Evolutionary conservation across 2,113 vertebrate genomes (phyloP).

Genomic region (Brachypteracias leptosomus): DNA sequence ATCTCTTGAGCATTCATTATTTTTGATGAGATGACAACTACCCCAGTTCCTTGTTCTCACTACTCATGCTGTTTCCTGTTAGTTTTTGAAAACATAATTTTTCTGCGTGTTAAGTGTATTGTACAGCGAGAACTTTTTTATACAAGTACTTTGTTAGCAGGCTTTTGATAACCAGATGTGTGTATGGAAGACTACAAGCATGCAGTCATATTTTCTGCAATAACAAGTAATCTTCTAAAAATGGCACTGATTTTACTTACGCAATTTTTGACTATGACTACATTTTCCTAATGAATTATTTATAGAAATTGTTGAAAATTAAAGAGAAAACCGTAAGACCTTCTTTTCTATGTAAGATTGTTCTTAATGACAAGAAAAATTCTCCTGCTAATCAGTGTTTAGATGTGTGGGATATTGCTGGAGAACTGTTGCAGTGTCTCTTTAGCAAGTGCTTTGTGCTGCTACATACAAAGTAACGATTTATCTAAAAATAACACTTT

Average conservation of each 20-base stretch:
- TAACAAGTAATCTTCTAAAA: not conserved
- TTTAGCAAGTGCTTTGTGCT: conserved; percentile 74
- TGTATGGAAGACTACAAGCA: not conserved
- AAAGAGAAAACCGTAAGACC: conserved; percentile 39
- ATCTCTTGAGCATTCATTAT: conserved; percentile 85
- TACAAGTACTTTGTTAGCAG: not conserved
- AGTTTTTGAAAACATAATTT: conserved; percentile 59
- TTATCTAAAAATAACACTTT: conserved; percentile 84
- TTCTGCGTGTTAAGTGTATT: conserved; percentile 52
- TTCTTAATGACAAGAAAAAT: conserved; percentile 56
- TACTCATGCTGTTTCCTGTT: conserved; percentile 63
- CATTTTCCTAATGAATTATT: conserved; percentile 42
- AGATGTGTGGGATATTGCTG: conserved; percentile 54
- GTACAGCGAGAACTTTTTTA: conserved; percentile 37
- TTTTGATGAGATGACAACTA: conserved; percentile 84
- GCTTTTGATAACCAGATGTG: not conserved
- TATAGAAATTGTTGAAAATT: conserved; percentile 21
- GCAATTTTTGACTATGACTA: not conserved
- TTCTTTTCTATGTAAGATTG: conserved; percentile 46
- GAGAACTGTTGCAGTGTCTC: conserved; percentile 59
- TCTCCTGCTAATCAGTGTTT: conserved; percentile 52
- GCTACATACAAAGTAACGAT: conserved; percentile 78
- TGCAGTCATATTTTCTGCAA: not conserved
- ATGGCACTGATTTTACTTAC: rapidly evolving
- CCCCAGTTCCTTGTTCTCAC: conserved; percentile 58